Conservation (phyloP, 2,888 invertebrate genomes). For the Aethes cnicana region DNA sequence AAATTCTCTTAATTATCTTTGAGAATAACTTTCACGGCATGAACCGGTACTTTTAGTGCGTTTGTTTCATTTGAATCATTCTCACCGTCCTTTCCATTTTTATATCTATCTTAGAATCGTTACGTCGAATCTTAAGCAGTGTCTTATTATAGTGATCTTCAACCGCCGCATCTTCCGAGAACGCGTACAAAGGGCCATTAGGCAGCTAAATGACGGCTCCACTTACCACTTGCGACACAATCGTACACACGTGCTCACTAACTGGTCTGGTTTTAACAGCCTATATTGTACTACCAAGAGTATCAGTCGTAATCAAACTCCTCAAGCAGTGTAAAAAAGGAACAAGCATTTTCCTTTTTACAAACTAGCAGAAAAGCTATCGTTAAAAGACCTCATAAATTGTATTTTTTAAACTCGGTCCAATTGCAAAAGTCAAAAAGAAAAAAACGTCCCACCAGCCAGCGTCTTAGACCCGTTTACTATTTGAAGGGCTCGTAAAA, state of each 20-base stretch:
- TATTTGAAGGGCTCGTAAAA: constrained; percentile 77
- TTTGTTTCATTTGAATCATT: background rate
- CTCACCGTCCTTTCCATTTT: constrained; percentile 13
- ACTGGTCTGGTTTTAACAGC: constrained; percentile 20
- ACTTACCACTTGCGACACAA: constrained; percentile 41
- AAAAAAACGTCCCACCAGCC: constrained; percentile 21
- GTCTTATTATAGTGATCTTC: constrained; percentile 20
- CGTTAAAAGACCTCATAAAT: constrained; percentile 21
- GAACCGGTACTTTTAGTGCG: constrained; percentile 1
- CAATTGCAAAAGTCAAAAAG: constrained; percentile 24
- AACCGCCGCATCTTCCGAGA: constrained; percentile 59
- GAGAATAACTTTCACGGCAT: background rate
- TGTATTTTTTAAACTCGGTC: constrained; percentile 13
- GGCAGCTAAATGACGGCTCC: constrained; percentile 63
- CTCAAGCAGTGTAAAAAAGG: too few relatives aligned
- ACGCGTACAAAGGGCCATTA: constrained; percentile 63
- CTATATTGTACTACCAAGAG: constrained; percentile 13
- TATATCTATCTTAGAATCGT: constrained; percentile 1
- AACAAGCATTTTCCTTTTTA: background rate
- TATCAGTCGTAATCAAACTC: too few relatives aligned
- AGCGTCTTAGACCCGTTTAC: constrained; percentile 55
- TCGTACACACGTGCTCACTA: constrained; percentile 29
- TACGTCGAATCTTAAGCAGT: constrained; percentile 23
- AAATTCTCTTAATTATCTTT: constrained; percentile 7
- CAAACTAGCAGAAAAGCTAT: background rate